These are phyloP conservation scores for Epinotia brunnichana DNA, from an alignment of 2,888 invertebrate genomes.

Conservation along the genomic window DNA sequence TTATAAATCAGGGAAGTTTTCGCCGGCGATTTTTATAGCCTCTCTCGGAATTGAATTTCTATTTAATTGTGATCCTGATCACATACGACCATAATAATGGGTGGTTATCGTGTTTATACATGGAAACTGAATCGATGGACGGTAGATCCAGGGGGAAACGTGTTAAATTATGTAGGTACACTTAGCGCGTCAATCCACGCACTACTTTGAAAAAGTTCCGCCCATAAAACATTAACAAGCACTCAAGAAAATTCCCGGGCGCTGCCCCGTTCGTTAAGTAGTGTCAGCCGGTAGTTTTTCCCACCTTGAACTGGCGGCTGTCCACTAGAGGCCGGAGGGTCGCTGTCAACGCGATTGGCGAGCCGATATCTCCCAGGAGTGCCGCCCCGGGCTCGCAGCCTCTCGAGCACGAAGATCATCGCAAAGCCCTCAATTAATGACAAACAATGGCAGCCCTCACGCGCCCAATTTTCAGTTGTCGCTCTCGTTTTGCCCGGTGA, in stretches of 20 bases:
- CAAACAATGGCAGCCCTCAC: constrained; percentile 72
- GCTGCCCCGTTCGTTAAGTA: constrained; percentile 80
- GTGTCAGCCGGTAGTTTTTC: constrained; percentile 82
- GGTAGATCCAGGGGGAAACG: constrained; percentile 68
- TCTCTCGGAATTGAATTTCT: constrained; percentile 73
- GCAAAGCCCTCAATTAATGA: constrained; percentile 81
- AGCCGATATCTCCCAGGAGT: constrained; percentile 80
- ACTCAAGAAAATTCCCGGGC: constrained; percentile 82
- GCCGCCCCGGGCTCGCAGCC: constrained; percentile 66
- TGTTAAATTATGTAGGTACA: constrained; percentile 82
- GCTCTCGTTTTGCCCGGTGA: constrained; percentile 74
- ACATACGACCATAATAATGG: constrained; percentile 58
- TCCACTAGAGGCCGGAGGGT: constrained; percentile 73
- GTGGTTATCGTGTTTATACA: constrained; percentile 53
- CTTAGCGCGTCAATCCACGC: constrained; percentile 81
- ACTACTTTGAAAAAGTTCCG: constrained; percentile 81
- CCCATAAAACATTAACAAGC: constrained; percentile 84
- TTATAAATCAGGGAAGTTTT: constrained; percentile 81
- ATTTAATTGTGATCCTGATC: constrained; percentile 72
- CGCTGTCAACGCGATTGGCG: constrained; percentile 81
- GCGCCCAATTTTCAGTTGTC: constrained; percentile 80
- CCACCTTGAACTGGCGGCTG: constrained; percentile 72
- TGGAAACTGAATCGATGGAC: constrained; percentile 62
- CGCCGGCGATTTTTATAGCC: constrained; percentile 68
- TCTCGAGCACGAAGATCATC: constrained; percentile 75